Percentiles rank a stretch among this genome's conserved stretches.
phyloP scores from a whole-genome alignment of 2,113 vertebrate species.

The Cathartes aura region DNA sequence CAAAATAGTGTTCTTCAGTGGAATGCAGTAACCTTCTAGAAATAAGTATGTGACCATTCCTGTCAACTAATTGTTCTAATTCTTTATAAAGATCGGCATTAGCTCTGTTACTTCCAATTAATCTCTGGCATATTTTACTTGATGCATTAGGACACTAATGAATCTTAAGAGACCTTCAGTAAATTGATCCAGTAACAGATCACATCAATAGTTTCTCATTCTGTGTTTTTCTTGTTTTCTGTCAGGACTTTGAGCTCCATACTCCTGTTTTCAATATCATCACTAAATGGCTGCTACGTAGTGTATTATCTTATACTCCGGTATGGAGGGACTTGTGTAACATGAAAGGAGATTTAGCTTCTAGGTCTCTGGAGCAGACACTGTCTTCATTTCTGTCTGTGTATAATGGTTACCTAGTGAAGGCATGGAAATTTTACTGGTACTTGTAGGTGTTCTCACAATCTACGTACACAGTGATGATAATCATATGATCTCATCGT shows the following conservation, averaged over 20 bases:
- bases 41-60: neutral
- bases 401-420: neutral
- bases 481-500: neutral
- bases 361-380: neutral
- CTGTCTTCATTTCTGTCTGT: neutral
- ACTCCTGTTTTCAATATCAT: neutral
- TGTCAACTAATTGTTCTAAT: neutral
- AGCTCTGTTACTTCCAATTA: neutral
- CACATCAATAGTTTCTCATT: neutral
- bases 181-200: neutral
- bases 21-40: neutral
- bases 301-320: neutral
- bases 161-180: neutral
- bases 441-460: neutral
- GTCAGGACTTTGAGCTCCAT: neutral
- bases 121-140: neutral
- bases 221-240: neutral
- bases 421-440: neutral
- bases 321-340: neutral
- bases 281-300: neutral
- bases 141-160: neutral
- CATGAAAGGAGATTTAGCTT: neutral
- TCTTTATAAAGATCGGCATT: neutral
- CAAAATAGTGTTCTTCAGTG: neutral
- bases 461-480: fast-evolving